Conservation (phyloP, 2,113 vertebrate species). For the Aspidoscelis tigris region DNA sequence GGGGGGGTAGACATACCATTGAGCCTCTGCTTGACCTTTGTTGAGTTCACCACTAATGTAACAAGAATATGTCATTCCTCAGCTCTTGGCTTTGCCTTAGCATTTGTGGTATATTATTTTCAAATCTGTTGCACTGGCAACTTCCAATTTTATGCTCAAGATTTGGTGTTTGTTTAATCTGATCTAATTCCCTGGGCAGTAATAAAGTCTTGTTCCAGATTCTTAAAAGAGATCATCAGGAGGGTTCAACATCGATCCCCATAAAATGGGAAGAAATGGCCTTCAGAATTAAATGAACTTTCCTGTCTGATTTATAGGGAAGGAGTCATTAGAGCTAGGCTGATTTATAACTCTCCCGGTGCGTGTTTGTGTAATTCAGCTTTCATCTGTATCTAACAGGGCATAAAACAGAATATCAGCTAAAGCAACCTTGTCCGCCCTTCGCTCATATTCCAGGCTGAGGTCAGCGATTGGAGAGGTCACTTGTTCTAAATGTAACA, state of each 20-base stretch:
- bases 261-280: neutral
- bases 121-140: no score
- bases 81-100: no score
- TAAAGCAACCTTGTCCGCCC: conserved; percentile 14
- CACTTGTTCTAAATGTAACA: conserved; percentile 19
- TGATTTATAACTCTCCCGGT: conserved; percentile 3
- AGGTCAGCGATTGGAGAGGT: conserved; percentile 15
- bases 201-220: neutral
- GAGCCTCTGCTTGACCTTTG: no score
- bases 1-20: no score
- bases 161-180: neutral
- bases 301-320: neutral
- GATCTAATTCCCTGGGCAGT: neutral
- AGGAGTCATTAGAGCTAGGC: neutral
- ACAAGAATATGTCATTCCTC: no score
- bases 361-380: neutral
- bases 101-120: no score
- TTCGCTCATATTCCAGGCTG: neutral
- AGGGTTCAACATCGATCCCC: neutral
- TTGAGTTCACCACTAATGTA: no score
- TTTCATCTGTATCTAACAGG: neutral
- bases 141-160: neutral
- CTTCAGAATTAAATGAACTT: neutral
- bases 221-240: neutral
- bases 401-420: conserved; percentile 1